Percentiles rank a stretch among this genome's conserved stretches.
Evolutionary conservation across 64 coral and sea anemone species (phyloP).

Genomic region (Acropora yongei): DNA sequence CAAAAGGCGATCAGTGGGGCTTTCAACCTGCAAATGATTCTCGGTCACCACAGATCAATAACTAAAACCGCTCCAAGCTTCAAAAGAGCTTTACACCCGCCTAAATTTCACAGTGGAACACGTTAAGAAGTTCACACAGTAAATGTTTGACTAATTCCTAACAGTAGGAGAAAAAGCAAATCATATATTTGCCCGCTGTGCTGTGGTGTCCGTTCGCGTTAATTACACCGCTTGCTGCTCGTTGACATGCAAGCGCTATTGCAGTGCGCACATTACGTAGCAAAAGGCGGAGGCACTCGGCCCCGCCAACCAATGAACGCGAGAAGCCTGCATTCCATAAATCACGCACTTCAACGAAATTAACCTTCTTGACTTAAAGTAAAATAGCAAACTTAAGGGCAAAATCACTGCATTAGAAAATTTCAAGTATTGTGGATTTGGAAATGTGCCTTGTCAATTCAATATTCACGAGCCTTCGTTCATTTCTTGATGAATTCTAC

Average conservation of each 20-base stretch:
- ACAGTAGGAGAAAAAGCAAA: slow-evolving; percentile 49
- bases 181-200: slow-evolving; percentile 26
- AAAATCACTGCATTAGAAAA: too few relatives aligned
- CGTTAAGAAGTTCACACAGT: background rate
- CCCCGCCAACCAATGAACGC: slow-evolving; percentile 36
- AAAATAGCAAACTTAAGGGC: background rate
- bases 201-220: slow-evolving; percentile 2
- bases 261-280: slow-evolving; percentile 21
- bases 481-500: slow-evolving; percentile 13
- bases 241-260: slow-evolving; percentile 45
- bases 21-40: background rate
- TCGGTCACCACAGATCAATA: background rate
- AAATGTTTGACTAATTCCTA: slow-evolving; percentile 56
- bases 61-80: background rate
- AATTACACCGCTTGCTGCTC: slow-evolving; percentile 30
- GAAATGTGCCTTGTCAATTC: background rate
- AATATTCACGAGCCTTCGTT: slow-evolving; percentile 4
- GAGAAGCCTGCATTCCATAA: slow-evolving; percentile 25
- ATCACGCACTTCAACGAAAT: slow-evolving; percentile 48
- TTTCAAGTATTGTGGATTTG: background rate
- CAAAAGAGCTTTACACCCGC: background rate
- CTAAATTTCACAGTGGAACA: background rate
- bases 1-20: slow-evolving; percentile 5
- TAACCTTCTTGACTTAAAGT: background rate
- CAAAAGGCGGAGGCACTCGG: background rate